Percentiles rank a stretch among this genome's conserved stretches.
Conservation (phyloP, 37 sponge, comb jelly and placozoan genomes). For the Ephydatia muelleri region DNA sequence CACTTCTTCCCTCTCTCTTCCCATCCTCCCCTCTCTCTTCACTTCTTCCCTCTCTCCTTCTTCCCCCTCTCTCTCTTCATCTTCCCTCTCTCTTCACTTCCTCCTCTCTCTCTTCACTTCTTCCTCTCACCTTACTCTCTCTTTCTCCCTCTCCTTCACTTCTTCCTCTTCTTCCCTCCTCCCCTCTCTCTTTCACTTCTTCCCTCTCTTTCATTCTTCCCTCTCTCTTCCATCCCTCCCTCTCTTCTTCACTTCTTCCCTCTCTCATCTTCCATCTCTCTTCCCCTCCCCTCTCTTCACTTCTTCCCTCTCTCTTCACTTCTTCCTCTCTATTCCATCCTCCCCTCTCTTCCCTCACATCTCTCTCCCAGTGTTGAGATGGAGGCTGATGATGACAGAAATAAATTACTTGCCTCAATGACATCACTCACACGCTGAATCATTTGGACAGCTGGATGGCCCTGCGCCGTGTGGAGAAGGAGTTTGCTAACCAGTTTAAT, state of each 20-base stretch:
- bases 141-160: neutral
- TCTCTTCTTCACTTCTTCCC: neutral
- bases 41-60: neutral
- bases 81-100: neutral
- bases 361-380: constrained; percentile 17
- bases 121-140: neutral
- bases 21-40: neutral
- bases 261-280: neutral
- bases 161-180: neutral
- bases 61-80: neutral
- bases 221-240: neutral
- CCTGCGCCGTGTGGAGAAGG: constrained; percentile 56
- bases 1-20: neutral
- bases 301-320: neutral
- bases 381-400: constrained; percentile 55
- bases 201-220: neutral
- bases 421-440: constrained; percentile 34
- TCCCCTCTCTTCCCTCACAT: neutral
- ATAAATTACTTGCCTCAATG: constrained; percentile 9
- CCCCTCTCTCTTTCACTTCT: neutral
- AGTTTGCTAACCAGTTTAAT: constrained; percentile 48
- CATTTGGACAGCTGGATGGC: constrained; percentile 68
- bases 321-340: neutral
- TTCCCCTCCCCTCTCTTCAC: neutral
- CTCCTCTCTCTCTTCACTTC: neutral